A percentile compares a stretch with the other conserved stretches of the same genome.
Evolutionary conservation across 2,797 vertebrate genomes (phyloP).

Genomic region (Smutsia gigantea): DNA sequence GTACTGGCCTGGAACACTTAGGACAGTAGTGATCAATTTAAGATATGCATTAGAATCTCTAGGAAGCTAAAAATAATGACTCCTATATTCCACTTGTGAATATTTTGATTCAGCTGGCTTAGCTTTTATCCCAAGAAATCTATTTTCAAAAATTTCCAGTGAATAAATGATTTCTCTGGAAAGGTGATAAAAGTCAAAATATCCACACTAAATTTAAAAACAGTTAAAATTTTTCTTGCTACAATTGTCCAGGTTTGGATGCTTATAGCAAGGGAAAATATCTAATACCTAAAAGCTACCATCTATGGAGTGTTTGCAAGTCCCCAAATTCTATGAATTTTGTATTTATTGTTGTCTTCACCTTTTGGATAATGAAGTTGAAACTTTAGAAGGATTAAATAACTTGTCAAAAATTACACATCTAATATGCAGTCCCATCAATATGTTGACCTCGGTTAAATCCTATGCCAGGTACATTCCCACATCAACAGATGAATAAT

Average conservation of each 20-base stretch:
- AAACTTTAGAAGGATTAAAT: neutral
- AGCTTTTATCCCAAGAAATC: neutral
- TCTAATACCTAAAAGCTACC: neutral
- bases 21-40: neutral
- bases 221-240: neutral
- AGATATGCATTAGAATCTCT: neutral
- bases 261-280: neutral
- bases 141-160: neutral
- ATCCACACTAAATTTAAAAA: neutral
- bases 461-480: neutral
- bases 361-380: neutral
- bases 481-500: neutral
- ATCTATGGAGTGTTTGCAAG: neutral
- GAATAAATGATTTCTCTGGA: neutral
- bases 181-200: neutral
- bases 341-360: neutral
- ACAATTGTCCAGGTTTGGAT: neutral
- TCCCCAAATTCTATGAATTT: neutral
- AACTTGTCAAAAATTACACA: neutral
- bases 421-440: neutral
- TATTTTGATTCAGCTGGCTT: neutral
- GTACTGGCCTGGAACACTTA: neutral
- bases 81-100: neutral
- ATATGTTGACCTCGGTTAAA: neutral
- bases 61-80: neutral